phyloP scores from a whole-genome alignment of 2,113 vertebrate genomes.

The Semnornis frantzii region DNA sequence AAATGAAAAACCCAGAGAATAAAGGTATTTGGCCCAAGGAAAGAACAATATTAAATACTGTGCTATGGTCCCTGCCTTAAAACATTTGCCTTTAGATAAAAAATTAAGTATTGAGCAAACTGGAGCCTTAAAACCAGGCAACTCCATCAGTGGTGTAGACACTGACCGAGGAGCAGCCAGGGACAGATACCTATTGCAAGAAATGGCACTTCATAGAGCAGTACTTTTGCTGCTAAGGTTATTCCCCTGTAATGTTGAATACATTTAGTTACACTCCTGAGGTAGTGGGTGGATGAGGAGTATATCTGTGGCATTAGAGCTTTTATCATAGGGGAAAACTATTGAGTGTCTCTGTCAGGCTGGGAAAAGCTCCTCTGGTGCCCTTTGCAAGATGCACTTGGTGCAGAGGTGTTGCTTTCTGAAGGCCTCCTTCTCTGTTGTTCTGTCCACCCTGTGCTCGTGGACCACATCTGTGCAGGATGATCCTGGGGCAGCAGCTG shows the following conservation, averaged over 20 bases:
- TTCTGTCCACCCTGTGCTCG: not conserved
- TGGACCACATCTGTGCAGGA: not conserved
- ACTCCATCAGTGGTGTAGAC: not conserved
- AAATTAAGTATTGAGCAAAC: not conserved
- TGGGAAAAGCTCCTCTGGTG: not conserved
- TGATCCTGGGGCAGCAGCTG: not conserved
- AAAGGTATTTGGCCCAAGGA: conserved; percentile 2
- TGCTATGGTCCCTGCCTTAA: not conserved
- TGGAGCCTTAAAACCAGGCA: not conserved
- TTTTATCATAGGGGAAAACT: not conserved
- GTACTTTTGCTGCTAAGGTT: not conserved
- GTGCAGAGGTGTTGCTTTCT: not conserved
- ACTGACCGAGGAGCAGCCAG: not conserved
- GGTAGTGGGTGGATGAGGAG: not conserved
- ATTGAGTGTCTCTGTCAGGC: accelerated
- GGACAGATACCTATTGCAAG: not conserved
- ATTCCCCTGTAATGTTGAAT: not conserved
- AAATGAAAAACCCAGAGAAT: not conserved
- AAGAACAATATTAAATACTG: not conserved
- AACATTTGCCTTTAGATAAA: not conserved
- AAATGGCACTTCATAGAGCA: not conserved
- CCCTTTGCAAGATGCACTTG: not conserved
- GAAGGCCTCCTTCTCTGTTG: accelerated
- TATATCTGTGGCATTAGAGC: not conserved
- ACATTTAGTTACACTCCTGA: not conserved